Conservation (phyloP, 2,888 invertebrate genomes). For the Nezara viridula region DNA sequence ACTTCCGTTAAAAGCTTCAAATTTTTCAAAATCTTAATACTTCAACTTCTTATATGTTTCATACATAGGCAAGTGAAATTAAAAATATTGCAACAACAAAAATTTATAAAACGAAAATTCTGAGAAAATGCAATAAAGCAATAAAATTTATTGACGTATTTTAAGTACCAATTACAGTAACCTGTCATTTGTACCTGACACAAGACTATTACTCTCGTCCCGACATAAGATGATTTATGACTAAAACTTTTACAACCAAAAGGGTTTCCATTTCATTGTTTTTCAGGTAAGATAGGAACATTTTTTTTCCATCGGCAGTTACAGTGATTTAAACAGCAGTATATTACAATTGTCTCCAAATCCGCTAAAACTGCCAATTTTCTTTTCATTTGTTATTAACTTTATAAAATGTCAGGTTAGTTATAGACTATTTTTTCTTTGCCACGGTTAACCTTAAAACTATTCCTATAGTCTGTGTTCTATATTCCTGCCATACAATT, state of each 20-base stretch:
- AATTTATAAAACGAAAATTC: too few relatives aligned
- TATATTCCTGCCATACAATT: too few relatives aligned
- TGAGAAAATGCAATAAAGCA: too few relatives aligned
- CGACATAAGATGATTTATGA: neutral
- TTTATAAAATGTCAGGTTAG: too few relatives aligned
- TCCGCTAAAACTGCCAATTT: neutral
- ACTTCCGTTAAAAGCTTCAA: too few relatives aligned
- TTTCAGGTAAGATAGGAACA: neutral
- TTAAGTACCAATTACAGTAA: neutral
- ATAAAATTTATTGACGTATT: neutral
- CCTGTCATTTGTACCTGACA: conserved; percentile 1
- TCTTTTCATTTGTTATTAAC: neutral
- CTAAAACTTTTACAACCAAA: neutral
- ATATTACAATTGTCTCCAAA: neutral
- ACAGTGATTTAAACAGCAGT: neutral
- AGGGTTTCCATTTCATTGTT: neutral
- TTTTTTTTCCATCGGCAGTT: neutral
- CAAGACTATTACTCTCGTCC: neutral
- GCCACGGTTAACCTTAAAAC: too few relatives aligned
- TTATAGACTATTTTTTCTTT: too few relatives aligned
- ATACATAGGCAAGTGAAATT: too few relatives aligned
- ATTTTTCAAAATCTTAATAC: too few relatives aligned
- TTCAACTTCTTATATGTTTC: too few relatives aligned
- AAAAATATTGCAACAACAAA: too few relatives aligned
- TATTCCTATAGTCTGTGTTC: too few relatives aligned